Conservation (phyloP, 2,797 vertebrate genomes). For the Galaxias olidus region DNA sequence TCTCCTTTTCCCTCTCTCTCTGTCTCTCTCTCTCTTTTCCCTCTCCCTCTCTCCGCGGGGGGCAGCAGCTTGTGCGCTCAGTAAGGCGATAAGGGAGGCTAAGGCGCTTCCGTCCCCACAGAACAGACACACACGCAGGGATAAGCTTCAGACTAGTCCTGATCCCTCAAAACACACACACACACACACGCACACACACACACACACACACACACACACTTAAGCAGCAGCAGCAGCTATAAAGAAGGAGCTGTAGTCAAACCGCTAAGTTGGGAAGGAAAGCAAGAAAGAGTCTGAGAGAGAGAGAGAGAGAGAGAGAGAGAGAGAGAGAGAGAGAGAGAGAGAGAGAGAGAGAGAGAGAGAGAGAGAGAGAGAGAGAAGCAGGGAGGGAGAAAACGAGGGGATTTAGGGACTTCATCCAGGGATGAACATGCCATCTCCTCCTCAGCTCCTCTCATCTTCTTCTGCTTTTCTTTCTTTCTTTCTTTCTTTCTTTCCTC, state of each 20-base stretch:
- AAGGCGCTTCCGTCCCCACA: conserved; percentile 60
- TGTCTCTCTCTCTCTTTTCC: background rate
- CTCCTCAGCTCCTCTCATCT: too few species aligned
- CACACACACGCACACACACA: background rate
- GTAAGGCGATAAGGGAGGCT: conserved; percentile 65
- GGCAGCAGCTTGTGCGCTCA: conserved; percentile 19
- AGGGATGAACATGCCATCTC: too few species aligned
- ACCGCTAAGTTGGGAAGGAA: background rate
- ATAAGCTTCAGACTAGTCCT: conserved; percentile 64
- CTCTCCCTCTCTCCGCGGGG: conserved; percentile 11
- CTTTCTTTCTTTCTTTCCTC: too few species aligned
- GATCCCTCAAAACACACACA: conserved; percentile 48
- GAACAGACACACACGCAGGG: conserved; percentile 64
- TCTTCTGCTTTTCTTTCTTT: too few species aligned
- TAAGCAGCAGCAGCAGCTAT: conserved; percentile 68
- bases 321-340: background rate
- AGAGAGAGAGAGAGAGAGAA: background rate
- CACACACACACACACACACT: conserved; percentile 44
- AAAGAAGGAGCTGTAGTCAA: background rate
- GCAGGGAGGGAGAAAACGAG: too few species aligned
- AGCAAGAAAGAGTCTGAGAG: background rate
- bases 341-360: background rate
- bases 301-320: too few species aligned
- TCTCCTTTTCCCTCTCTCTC: conserved; percentile 13
- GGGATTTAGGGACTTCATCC: too few species aligned